Evolutionary conservation across 1,140 invertebrate species (phyloP), one percentile per base, ranked within the genome.

Genomic region (Tachypleus tridentatus): DNA sequence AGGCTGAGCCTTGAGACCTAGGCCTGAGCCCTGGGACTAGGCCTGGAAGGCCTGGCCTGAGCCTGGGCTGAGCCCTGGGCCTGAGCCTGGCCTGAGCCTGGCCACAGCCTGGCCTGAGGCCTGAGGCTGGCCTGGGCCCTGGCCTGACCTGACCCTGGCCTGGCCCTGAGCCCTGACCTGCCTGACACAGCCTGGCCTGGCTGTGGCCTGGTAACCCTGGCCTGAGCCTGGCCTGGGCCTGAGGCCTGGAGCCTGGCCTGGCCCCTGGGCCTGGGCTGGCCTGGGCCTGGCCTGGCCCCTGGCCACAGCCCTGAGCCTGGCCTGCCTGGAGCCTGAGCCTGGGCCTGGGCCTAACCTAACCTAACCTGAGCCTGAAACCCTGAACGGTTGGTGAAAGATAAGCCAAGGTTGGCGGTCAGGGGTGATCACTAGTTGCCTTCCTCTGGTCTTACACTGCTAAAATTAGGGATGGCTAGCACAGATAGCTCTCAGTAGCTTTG

Each of bases 11-110:
- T 70, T 67, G 64, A 70, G 66, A 63, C 70, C 70, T 71, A 65
- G 70, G 70, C 70, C 71, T 66, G 69, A 69, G 61, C 65, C n/a
- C n/a, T n/a, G 53, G 70, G 60, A 54, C 69, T 66, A 70, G 70
- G 62, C 66, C 63, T 70, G 59, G 59, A 62, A 69, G 62, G 62
- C 69, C 67, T 71, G 64, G 63, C 70, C 67, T 71, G 67, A 63
- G n/a, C n/a, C n/a, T 70, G 58, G 70, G 64, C 59, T 65, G 64
- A 71, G 67, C 61, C 70, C 62, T 67, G 70, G 64, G 62, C 67
- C 67, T 66, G 68, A 64, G 68, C 68, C 58, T 70, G 60, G 60
- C 69, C 65, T 70, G 62, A 65, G 64, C 70, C 62, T 71, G 64
- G 63, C 70, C 63, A 62, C 69, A 59, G 64, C 67, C 64, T 64